Base-by-base conservation (phyloP, 1,140 invertebrate species). In the Adelges cooleyi region DNA sequence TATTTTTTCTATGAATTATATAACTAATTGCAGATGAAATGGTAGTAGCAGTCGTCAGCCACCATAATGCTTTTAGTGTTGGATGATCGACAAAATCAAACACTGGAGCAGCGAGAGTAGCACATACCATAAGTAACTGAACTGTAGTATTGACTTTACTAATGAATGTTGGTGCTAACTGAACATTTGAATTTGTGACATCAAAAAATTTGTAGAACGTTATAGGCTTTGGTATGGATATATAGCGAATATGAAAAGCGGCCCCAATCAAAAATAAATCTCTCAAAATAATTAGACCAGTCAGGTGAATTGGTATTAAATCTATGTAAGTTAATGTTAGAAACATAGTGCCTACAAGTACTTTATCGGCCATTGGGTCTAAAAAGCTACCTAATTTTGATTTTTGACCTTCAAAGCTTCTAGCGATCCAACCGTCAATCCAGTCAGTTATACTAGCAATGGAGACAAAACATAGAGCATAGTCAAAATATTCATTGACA, bases 291-390 rank as follows among this genome's bases (percentile, higher is more conserved):
- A 98, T 92, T 18, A 96, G 75, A 36, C 80, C 79, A 8, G 92
- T 90, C n/a, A 98, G 75, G 56, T 83, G 78, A 59, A 92, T 77
- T 72, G 65, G 27, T 5, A 68, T 69, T 33, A 59, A 40, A 18
- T 66, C 20, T n/a, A 56, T 11, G 54, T 36, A 66, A 66, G 27
- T 68, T 4, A 68, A 42, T n/a, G 53, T 52, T n/a, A 67, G 33
- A 25, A 94, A 94, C 36, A 98, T 76, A 13, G 89, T 90, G 11
- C 84, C 89, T 67, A 98, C 85, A 5, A 98, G 78, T 17, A 98
- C 78, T 80, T 98, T 98, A 75, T 98, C 95, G n/a, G 95, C 95
- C 75, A 95, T 82, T 11, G 95, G 95, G 77, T 98, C 95, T n/a
- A 98, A 73, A 73, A 95, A 94, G 68, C 90, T 93, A 8, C 95